These are phyloP conservation scores for Ovibos moschatus DNA, from an alignment of 2,113 vertebrate species.

Conservation along the genomic window DNA sequence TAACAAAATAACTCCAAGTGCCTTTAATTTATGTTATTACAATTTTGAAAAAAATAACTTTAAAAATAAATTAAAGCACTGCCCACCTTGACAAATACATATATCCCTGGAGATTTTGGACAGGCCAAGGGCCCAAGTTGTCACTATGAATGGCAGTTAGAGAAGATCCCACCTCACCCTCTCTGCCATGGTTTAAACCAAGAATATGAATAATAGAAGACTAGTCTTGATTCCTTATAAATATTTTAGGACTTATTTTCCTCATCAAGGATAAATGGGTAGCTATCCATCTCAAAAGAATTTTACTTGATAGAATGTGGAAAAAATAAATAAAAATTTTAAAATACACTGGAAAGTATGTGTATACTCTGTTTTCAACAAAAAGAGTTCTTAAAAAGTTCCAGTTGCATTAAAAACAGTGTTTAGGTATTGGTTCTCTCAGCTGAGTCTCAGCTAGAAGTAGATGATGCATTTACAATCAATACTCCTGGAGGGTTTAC, in stretches of 20 bases:
- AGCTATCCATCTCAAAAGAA: background rate
- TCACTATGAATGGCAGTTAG: background rate
- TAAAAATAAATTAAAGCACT: conserved; percentile 51
- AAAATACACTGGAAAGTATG: background rate
- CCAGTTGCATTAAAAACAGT: background rate
- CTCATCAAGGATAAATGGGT: background rate
- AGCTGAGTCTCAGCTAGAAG: background rate
- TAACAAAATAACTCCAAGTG: conserved; percentile 30
- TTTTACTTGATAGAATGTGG: background rate
- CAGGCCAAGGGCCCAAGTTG: background rate
- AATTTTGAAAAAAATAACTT: conserved; percentile 57
- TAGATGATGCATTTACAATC: background rate
- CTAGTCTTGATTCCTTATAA: background rate
- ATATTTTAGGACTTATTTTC: conserved; percentile 13
- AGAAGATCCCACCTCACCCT: background rate
- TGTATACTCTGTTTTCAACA: background rate
- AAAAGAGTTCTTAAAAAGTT: background rate
- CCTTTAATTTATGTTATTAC: conserved; percentile 48
- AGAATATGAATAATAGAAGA: background rate
- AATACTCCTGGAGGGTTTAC: background rate
- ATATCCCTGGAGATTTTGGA: background rate
- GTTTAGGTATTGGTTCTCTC: background rate
- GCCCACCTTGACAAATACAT: background rate
- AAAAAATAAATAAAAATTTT: background rate
- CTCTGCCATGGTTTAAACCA: background rate